These are phyloP conservation scores for Helarctos malayanus DNA, from an alignment of 2,797 vertebrate species.

Conservation along the genomic window DNA sequence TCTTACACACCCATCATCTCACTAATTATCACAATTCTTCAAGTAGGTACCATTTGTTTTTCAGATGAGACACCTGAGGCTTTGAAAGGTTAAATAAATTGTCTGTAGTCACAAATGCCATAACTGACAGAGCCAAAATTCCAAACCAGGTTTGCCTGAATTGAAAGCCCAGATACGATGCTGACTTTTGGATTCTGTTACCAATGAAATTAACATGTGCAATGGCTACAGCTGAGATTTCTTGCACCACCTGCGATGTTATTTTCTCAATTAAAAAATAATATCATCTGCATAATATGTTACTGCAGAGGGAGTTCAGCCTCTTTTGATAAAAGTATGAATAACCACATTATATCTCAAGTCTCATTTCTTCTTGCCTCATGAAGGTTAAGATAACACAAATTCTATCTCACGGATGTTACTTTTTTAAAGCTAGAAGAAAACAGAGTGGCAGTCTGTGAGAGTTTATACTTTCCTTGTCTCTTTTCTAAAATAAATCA, in stretches of 20 bases:
- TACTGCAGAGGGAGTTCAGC: background rate
- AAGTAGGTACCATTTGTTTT: background rate
- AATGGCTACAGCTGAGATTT: background rate
- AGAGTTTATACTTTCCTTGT: background rate
- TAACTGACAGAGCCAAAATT: background rate
- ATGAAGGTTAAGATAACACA: background rate
- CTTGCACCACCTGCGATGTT: background rate
- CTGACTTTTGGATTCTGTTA: background rate
- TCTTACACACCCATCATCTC: background rate
- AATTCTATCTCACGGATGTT: background rate
- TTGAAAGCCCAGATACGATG: background rate
- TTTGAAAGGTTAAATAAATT: slow-evolving; percentile 35
- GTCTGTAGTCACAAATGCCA: background rate
- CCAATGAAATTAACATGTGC: background rate
- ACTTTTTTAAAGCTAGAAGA: background rate
- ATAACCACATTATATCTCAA: background rate
- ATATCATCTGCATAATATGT: background rate
- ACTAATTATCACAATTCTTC: background rate
- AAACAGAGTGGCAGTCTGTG: background rate
- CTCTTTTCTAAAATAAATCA: slow-evolving; percentile 39
- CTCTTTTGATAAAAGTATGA: background rate
- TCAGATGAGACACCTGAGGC: background rate
- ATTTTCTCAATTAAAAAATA: background rate
- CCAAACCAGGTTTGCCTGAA: background rate
- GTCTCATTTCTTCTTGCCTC: background rate